Base-by-base conservation (phyloP, 2,888 invertebrate species). In the Callinectes sapidus region DNA sequence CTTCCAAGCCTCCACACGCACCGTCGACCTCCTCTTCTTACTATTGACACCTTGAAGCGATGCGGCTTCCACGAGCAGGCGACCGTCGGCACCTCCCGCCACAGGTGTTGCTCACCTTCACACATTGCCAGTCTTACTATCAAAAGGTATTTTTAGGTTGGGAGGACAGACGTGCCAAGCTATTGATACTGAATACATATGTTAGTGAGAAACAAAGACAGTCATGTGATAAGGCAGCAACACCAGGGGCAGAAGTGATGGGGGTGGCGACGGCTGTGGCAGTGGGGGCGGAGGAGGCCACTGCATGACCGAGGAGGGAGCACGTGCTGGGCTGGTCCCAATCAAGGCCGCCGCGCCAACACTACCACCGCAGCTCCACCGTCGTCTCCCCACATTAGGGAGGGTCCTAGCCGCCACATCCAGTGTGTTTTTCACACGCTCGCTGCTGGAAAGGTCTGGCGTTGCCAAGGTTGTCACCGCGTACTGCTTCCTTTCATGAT, bases 91-190 rank as follows among this genome's bases (percentile, higher is more conserved):
- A 81, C 81, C 81, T 81, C 81, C 71, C 81, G 81, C 81, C 81
- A 81, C 81, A 81, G 81, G 81, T 81, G 81, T 81, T 81, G 81
- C 81, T 81, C 81, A 81, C 81, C 81, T 81, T 81, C 81, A 81
- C 81, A 32, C 81, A 81, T 35, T 81, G 81, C 35, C 81, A 81
- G 35, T 81, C 81, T 81, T 71, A 71, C 71, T 71, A 32, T 35
- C 32, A 81, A 81, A 81, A 87, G 8, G 28, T 87, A 54, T 48
- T 42, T 42, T 54, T 54, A 87, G 54, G 87, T 8, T 48, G 87
- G 48, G 23, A 35, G 28, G 87, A 87, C 42, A 87, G 87, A 42
- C 23, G 42, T 87, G 54, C 54, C 42, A 54, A 48, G 48, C 42
- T 87, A 48, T 48, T n/a, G 48, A 54, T 87, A 16, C 48, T 87